These are phyloP conservation scores for Raphicerus campestris DNA, from an alignment of 2,113 vertebrate genomes.

Conservation along the genomic window DNA sequence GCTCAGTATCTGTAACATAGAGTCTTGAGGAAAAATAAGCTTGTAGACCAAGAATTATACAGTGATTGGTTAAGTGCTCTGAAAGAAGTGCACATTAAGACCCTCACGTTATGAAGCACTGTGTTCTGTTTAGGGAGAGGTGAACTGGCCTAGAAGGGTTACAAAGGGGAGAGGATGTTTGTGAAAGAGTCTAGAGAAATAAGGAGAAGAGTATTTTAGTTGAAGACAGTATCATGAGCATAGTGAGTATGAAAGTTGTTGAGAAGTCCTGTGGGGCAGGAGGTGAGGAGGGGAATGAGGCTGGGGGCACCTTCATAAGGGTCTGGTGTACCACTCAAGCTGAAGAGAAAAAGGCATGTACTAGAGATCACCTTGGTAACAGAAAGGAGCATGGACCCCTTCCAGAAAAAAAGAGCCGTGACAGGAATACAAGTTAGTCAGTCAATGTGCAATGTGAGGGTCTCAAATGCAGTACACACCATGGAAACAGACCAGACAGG, in stretches of 20 bases:
- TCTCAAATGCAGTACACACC: background rate
- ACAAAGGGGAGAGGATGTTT: background rate
- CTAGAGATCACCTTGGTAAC: background rate
- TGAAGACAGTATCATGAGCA: background rate
- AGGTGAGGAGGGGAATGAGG: background rate
- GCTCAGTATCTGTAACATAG: background rate
- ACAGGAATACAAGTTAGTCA: background rate
- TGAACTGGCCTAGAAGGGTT: background rate
- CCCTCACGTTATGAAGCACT: background rate
- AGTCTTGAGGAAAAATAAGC: background rate
- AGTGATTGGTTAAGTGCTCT: background rate
- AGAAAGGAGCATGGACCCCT: background rate
- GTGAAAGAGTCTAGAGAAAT: background rate
- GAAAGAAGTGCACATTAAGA: background rate
- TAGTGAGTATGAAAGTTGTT: background rate
- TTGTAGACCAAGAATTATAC: background rate
- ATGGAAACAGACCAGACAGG: background rate
- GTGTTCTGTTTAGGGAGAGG: background rate
- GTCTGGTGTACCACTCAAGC: background rate
- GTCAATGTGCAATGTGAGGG: background rate
- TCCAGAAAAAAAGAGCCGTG: background rate
- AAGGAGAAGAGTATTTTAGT: background rate
- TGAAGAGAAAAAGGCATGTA: background rate
- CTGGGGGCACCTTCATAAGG: no score
- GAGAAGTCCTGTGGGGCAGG: background rate